Percentiles rank a stretch among this genome's conserved stretches.
These are phyloP conservation scores for Hypomecis punctinalis DNA, from an alignment of 2,888 invertebrate genomes.

Conservation along the genomic window DNA sequence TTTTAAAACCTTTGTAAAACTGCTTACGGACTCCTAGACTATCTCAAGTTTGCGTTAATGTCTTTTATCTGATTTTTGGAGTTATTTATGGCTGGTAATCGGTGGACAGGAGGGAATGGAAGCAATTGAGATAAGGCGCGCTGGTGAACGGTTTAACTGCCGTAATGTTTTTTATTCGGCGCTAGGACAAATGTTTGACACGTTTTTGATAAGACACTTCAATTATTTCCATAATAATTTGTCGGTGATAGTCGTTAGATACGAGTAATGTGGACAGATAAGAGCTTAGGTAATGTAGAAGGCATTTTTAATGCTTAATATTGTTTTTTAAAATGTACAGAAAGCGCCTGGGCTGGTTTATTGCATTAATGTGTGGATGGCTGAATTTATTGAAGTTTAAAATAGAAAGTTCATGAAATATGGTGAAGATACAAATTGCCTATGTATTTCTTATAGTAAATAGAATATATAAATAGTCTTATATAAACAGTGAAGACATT, in stretches of 20 bases:
- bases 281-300: too few species aligned
- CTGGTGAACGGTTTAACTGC: conserved; percentile 17
- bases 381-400: too few species aligned
- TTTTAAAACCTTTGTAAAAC: conserved; percentile 6
- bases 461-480: too few species aligned
- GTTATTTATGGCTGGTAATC: conserved; percentile 63
- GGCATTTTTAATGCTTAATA: too few species aligned
- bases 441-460: too few species aligned
- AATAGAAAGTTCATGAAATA: too few species aligned
- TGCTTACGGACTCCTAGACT: conserved; percentile 35
- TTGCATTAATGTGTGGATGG: too few species aligned
- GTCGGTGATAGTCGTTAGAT: background rate
- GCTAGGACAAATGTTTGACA: conserved; percentile 11
- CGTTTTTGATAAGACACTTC: conserved; percentile 16
- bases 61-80: conserved; percentile 70
- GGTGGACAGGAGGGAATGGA: conserved; percentile 26
- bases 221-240: background rate
- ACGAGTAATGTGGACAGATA: background rate
- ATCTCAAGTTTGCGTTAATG: conserved; percentile 62
- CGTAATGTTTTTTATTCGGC: conserved; percentile 12
- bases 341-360: too few species aligned
- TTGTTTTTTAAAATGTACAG: too few species aligned
- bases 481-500: too few species aligned
- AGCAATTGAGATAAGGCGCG: conserved; percentile 27
- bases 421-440: too few species aligned